Conservation (phyloP, 2,888 invertebrate genomes). For the Drosophila setosimentum region DNA sequence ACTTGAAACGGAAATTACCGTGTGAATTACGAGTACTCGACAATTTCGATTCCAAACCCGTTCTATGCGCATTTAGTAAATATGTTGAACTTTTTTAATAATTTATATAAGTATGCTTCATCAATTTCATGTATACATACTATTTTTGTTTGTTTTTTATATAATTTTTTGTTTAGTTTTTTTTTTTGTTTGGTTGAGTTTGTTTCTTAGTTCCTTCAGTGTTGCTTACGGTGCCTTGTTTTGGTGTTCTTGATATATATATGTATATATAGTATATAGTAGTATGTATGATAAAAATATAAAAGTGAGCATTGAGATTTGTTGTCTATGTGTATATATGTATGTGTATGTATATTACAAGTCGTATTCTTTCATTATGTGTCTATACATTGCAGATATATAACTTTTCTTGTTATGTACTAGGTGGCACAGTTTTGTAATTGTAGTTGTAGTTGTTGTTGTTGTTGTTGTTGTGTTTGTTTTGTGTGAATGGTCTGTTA, state of each 20-base stretch:
- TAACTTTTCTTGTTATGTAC: constrained; percentile 81
- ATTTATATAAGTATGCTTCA: constrained; percentile 40
- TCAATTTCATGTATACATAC: constrained; percentile 34
- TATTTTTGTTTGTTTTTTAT: constrained; percentile 6
- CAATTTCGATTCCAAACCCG: constrained; percentile 4
- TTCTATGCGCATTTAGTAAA: constrained; percentile 12
- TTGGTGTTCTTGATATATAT: constrained; percentile 54
- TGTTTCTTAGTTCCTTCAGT: constrained; percentile 50
- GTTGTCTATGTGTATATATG: constrained; percentile 19
- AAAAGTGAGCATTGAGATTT: constrained; percentile 78
- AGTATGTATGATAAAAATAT: constrained; percentile 80
- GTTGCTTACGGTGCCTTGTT: constrained; percentile 70
- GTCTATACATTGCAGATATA: constrained; percentile 71
- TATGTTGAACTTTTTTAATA: constrained; percentile 18
- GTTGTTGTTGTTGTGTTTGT: constrained; percentile 63
- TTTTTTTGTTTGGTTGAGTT: no score
- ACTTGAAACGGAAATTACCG: constrained; percentile 15
- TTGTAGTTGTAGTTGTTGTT: constrained; percentile 48
- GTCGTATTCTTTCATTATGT: constrained; percentile 52
- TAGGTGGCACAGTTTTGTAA: constrained; percentile 78
- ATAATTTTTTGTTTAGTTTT: constrained; percentile 27
- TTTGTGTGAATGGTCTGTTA: constrained; percentile 55
- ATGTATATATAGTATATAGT: constrained; percentile 12
- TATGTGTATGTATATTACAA: constrained; percentile 58
- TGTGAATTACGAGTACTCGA: background rate